Conservation (phyloP, 2,888 invertebrate genomes). For the Lissonota sp. region DNA sequence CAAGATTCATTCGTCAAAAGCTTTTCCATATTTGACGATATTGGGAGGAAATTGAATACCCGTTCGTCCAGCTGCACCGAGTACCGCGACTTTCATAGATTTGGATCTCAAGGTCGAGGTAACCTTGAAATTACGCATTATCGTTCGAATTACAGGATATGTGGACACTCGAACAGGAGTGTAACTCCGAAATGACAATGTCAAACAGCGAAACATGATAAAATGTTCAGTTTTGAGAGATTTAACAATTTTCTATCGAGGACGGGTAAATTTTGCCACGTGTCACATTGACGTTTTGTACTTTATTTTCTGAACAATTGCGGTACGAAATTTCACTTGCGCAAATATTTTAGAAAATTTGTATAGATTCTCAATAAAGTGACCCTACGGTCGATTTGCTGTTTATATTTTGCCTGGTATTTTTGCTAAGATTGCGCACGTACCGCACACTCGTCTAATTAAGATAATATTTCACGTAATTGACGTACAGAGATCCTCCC, state of each 20-base stretch:
- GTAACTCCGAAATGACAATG: conserved; percentile 6
- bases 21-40: no score
- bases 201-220: conserved; percentile 24
- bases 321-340: neutral
- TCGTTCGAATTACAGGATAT: neutral
- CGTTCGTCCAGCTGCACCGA: conserved; percentile 85
- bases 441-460: conserved; percentile 50
- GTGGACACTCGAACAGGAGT: neutral
- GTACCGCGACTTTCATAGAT: conserved; percentile 85
- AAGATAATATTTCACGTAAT: conserved; percentile 57
- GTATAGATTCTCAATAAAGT: no score
- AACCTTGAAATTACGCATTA: conserved; percentile 42
- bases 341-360: no score
- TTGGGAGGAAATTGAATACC: conserved; percentile 77
- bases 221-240: neutral
- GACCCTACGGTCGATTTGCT: no score
- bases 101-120: conserved; percentile 65
- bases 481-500: conserved; percentile 28
- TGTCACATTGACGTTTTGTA: conserved; percentile 31
- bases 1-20: neutral
- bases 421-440: neutral
- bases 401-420: no score
- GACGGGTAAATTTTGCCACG: conserved; percentile 17
- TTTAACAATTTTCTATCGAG: conserved; percentile 16
- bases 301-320: conserved; percentile 29